These are phyloP conservation scores for Bradynema listronoti DNA, from an alignment of 1,140 invertebrate species.

Conservation along the genomic window DNA sequence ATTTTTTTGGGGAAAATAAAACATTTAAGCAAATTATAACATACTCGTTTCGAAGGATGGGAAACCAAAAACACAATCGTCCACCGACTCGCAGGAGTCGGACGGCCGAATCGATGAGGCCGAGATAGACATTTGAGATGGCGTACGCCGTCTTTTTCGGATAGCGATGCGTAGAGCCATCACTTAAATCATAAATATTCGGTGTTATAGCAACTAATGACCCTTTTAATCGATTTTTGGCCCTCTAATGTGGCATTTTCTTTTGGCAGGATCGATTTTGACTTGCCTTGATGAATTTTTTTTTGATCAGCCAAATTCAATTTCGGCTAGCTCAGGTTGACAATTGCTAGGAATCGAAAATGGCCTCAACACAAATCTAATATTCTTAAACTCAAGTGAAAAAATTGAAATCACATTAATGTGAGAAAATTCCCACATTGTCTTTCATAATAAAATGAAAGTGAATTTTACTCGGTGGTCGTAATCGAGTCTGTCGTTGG, in stretches of 20 bases:
- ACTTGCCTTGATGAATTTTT: too few relatives aligned
- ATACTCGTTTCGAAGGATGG: slow-evolving; percentile 59
- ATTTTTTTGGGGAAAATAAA: slow-evolving; percentile 7
- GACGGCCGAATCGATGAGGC: slow-evolving; percentile 61
- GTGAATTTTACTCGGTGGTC: too few relatives aligned
- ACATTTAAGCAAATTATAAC: slow-evolving; percentile 30
- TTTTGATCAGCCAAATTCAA: too few relatives aligned
- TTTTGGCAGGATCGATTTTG: not conserved
- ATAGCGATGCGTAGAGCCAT: slow-evolving; percentile 27
- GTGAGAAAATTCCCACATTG: too few relatives aligned
- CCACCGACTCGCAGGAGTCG: slow-evolving; percentile 57
- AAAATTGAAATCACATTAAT: too few relatives aligned
- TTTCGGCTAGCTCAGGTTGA: too few relatives aligned
- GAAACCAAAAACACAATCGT: slow-evolving; percentile 62
- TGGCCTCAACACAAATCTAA: too few relatives aligned
- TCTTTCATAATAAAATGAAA: too few relatives aligned
- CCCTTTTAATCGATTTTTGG: not conserved
- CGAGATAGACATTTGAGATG: slow-evolving; percentile 59
- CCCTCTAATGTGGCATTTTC: not conserved
- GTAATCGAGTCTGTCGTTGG: not conserved
- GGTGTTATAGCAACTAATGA: not conserved
- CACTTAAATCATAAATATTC: not conserved
- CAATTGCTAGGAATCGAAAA: too few relatives aligned
- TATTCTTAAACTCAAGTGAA: too few relatives aligned
- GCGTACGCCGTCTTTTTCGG: slow-evolving; percentile 59